Conservation (phyloP, 2,888 invertebrate genomes). For the Ichneumoninae sp. region DNA sequence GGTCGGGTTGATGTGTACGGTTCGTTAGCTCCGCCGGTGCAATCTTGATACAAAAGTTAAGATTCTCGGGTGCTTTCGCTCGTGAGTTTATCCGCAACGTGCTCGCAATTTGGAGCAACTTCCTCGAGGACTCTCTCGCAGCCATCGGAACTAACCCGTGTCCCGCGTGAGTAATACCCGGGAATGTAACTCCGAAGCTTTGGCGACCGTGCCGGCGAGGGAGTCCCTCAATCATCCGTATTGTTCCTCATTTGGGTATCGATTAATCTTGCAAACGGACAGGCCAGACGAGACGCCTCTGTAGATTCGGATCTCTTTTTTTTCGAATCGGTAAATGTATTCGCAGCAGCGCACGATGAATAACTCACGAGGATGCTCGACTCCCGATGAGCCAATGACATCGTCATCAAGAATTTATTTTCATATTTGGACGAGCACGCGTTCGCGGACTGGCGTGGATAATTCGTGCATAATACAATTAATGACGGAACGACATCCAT, state of each 20-base stretch:
- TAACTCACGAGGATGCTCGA: neutral
- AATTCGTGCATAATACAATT: neutral
- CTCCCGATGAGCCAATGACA: neutral
- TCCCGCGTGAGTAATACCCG: neutral
- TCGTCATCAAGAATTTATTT: neutral
- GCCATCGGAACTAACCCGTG: neutral
- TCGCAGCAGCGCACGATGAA: neutral
- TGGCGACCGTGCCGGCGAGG: neutral
- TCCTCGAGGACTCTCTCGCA: neutral
- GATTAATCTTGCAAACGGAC: neutral
- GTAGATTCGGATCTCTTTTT: neutral
- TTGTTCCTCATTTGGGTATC: neutral
- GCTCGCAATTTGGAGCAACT: neutral
- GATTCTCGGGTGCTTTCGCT: slow-evolving; percentile 14
- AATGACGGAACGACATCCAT: neutral
- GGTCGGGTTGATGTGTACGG: neutral
- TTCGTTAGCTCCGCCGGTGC: neutral
- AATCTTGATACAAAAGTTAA: slow-evolving; percentile 12
- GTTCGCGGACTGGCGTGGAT: neutral
- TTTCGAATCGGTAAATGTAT: neutral
- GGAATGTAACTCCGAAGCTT: neutral
- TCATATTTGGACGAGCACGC: neutral
- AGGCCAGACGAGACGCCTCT: neutral
- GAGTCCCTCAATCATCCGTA: neutral
- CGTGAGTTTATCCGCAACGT: slow-evolving; percentile 5